Base-by-base conservation (phyloP, 2,888 invertebrate species). In the Deilephila porcellus region DNA sequence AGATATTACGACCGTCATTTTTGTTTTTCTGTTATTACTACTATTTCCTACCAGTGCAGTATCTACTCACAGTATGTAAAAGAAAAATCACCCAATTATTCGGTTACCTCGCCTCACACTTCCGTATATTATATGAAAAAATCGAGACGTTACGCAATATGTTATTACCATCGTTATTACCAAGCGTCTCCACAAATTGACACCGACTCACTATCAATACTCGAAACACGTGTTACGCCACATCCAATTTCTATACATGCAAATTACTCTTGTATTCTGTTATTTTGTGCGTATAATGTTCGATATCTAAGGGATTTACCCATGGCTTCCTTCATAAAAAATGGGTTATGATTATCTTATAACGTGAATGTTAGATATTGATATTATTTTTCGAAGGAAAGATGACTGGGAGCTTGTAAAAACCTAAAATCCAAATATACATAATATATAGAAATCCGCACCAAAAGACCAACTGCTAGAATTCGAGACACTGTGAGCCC, bases 181-280 rank as follows among this genome's bases (percentile, higher is more conserved):
- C 14, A 64, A 45, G 45, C 45, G n/a, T 20, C 37, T 37, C 14
- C 20, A 20, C 20, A 64, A 64, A 64, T 64, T 64, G 64, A 64
- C 20, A 45, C n/a, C 63, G 63, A 63, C 11, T 37, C 64, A 37
- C 45, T 64, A 20, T 37, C 64, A 64, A 64, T 45, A 45, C 37
- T 8, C 34, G 34, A 63, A 63, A 63, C 63, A 63, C 63, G 45
- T 20, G 64, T 64, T 45, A 64, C 45, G 20, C 64, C 56, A 63
- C 72, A 64, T 56, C 32, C 63, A 34, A 56, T 71, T 71, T 71
- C 20, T 7, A 59, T 34, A 34, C 59, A 32, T 25, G 64, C 20
- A 37, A 64, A 64, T 37, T 64, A 63, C 37, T 45, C 19, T 19
- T 64, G 37, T 45, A 45, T 45, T 7, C 5, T 32, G 25, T 29